Evolutionary conservation across 2,888 invertebrate species (phyloP), one percentile per base, ranked within the genome.

Genomic region (Clunio marinus): DNA sequence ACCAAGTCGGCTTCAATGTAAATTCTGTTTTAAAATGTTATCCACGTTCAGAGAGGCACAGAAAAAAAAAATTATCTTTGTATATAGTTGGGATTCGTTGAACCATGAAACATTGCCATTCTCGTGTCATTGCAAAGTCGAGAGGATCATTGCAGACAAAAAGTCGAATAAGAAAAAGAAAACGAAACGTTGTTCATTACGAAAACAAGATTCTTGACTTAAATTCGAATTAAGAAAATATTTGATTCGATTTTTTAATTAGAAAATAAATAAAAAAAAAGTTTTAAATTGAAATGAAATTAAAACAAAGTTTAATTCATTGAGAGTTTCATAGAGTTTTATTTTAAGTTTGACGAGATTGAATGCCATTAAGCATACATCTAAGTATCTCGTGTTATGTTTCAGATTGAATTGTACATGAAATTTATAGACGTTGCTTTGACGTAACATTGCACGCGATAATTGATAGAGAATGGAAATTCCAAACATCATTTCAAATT

Each of bases 101-200:
- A 51, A 51, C 51, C 22, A 8, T 51, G 51, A 51, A 32, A 22
- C 51, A 51, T 8, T n/a, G 51, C 51, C 17, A 51, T 20, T 51
- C 51, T 22, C 51, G n/a, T 51, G 22, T 51, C 51, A 22, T 17
- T 51, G 51, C 51, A 51, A 22, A 51, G 20, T 51, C 51, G 22
- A 22, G 35, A 8, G 2, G 10, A 41, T 41, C 41, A n/a, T 41
- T 41, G 15, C 2, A 10, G 15, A 15, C 41, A 8, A 4, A 32
- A 8, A 32, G 32, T 8, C 32, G 8, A 7, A 32, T 7, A 32
- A 32, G 4, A 4, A 32, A 4, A 8, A 32, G 32, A 8, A 32
- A 32, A 7, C 32, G 5, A 41, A n/a, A 3, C 41, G 10, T n/a
- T n/a, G n/a, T n/a, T n/a, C n/a, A n/a, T n/a, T n/a, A n/a, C n/a